A percentile compares a stretch with the other conserved stretches of the same genome.
phyloP scores from a whole-genome alignment of 2,888 invertebrate genomes.

The Crematogaster levior region DNA sequence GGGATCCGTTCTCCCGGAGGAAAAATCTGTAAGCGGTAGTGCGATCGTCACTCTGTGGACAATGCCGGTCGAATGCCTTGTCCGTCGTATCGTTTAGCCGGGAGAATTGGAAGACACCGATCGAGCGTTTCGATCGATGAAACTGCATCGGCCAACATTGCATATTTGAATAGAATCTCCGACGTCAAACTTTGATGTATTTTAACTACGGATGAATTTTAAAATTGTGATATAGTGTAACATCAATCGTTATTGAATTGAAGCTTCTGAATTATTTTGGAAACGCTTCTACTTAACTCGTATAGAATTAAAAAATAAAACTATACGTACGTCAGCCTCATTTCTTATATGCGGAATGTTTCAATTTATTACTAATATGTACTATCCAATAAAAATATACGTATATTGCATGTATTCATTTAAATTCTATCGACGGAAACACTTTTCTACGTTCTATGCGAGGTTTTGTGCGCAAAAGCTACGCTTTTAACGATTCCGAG shows the following conservation, averaged over 20 bases:
- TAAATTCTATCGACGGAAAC: conserved; percentile 5
- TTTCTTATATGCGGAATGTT: neutral
- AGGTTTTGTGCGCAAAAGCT: neutral
- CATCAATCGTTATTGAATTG: neutral
- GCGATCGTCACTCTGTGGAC: conserved; percentile 44
- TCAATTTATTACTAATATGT: neutral
- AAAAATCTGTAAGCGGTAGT: conserved; percentile 45
- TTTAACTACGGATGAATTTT: conserved; percentile 34
- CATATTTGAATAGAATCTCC: conserved; percentile 30
- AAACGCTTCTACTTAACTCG: neutral
- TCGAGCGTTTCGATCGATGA: conserved; percentile 26
- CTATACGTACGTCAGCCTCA: neutral
- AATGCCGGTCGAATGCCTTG: conserved; percentile 32
- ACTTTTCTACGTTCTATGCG: neutral
- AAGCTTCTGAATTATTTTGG: neutral
- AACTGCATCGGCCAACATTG: conserved; percentile 10
- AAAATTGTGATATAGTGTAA: conserved; percentile 17
- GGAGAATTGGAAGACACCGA: conserved; percentile 38
- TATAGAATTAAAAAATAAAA: neutral
- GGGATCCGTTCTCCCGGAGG: conserved; percentile 41
- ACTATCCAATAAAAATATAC: neutral
- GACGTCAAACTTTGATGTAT: conserved; percentile 30
- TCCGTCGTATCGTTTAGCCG: conserved; percentile 33
- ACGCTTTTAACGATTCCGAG: conserved; percentile 29
- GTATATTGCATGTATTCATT: neutral